phyloP scores from a whole-genome alignment of 2,797 vertebrate genomes.

The Crax fasciolata region DNA sequence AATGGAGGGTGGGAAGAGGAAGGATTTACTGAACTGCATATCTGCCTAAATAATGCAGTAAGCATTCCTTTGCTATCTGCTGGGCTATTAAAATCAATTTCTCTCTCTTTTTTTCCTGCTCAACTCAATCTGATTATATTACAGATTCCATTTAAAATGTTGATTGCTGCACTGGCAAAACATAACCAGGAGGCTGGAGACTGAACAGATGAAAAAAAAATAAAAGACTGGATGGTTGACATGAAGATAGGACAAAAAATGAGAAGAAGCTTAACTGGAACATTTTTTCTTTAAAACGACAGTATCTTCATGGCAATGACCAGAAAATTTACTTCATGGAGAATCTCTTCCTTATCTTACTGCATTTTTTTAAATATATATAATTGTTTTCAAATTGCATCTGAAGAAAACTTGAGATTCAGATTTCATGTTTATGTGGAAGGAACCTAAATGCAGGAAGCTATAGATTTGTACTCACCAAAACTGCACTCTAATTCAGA shows the following conservation, averaged over 20 bases:
- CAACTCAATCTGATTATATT: background rate
- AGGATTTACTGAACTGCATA: background rate
- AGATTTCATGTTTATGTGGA: background rate
- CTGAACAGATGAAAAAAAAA: background rate
- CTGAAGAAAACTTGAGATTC: background rate
- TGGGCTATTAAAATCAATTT: background rate
- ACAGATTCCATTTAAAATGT: background rate
- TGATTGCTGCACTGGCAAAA: background rate
- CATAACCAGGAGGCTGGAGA: background rate
- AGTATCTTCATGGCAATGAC: background rate
- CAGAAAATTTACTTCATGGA: background rate
- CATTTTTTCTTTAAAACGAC: background rate
- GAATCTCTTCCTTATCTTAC: background rate
- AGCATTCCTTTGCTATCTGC: background rate
- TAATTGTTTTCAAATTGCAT: background rate
- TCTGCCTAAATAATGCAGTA: slow-evolving; percentile 20
- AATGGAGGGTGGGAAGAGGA: slow-evolving; percentile 25
- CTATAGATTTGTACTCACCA: background rate
- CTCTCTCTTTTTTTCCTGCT: background rate
- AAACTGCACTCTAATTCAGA: background rate
- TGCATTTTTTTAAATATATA: background rate
- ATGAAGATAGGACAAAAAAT: background rate
- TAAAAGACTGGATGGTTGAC: accelerated
- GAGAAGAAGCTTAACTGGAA: background rate
- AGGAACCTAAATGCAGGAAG: background rate